Percentiles rank a stretch among this genome's conserved stretches.
These are phyloP conservation scores for Fukomys damarensis DNA, from an alignment of 2,113 vertebrate genomes.

Conservation along the genomic window DNA sequence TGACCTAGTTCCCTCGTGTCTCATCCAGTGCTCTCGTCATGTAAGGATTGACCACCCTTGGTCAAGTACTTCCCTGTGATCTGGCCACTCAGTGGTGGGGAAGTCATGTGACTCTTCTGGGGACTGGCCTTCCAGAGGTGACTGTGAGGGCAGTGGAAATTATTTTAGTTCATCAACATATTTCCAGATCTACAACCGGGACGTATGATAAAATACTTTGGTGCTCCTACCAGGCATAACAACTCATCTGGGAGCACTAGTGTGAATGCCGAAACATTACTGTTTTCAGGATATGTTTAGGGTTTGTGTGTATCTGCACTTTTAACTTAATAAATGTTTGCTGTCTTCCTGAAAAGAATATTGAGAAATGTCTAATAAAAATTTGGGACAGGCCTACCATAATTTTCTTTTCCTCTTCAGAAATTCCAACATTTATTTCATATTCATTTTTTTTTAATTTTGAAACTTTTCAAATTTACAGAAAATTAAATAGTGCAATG, in stretches of 20 bases:
- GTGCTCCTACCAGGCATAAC: not conserved
- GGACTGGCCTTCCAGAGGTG: not conserved
- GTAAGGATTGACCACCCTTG: not conserved
- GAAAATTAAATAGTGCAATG: not conserved
- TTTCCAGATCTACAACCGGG: not conserved
- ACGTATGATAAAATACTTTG: not conserved
- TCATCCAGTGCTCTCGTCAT: not conserved
- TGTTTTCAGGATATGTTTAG: not conserved
- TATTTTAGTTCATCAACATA: not conserved
- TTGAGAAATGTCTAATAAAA: not conserved
- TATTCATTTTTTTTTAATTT: not conserved
- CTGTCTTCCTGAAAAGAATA: constrained; percentile 21
- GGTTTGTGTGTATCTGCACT: not conserved
- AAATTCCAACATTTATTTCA: not conserved
- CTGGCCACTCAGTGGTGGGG: not conserved
- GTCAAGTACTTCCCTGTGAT: not conserved
- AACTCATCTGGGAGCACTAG: not conserved
- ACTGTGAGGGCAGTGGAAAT: not conserved
- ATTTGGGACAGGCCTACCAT: not conserved
- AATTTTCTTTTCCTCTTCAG: not conserved
- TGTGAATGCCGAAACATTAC: not conserved
- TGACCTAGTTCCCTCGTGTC: not conserved
- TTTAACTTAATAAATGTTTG: constrained; percentile 31
- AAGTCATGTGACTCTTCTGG: not conserved
- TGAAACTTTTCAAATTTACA: constrained; percentile 14